phyloP scores from a whole-genome alignment of 2,113 vertebrate species.

The Chinchilla lanigera region DNA sequence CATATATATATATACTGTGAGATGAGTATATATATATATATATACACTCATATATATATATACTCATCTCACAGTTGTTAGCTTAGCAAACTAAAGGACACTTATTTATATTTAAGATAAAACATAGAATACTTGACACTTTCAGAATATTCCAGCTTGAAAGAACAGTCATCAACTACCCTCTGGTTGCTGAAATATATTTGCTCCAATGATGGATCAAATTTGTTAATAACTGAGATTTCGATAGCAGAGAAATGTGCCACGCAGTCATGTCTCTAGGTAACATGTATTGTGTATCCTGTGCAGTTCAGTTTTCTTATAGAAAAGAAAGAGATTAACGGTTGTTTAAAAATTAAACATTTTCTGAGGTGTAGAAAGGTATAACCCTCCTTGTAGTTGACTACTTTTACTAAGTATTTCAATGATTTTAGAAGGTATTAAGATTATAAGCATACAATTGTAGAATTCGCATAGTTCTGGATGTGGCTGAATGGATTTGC shows the following conservation, averaged over 20 bases:
- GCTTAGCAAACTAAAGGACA: neutral
- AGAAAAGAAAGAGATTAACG: neutral
- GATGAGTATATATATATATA: too few relatives aligned
- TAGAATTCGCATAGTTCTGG: neutral
- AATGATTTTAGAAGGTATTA: constrained; percentile 54
- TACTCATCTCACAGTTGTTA: neutral
- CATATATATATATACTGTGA: too few relatives aligned
- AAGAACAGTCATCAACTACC: neutral
- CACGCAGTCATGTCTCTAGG: neutral
- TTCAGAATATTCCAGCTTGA: neutral
- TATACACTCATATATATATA: neutral
- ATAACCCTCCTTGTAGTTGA: constrained; percentile 37
- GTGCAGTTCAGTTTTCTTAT: neutral
- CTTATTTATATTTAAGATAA: constrained; percentile 33
- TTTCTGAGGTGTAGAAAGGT: neutral
- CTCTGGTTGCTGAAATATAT: neutral
- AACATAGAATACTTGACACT: neutral
- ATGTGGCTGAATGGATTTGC: neutral
- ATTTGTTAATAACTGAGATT: constrained; percentile 31
- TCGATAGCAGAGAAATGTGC: neutral
- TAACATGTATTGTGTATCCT: neutral
- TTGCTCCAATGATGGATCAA: neutral
- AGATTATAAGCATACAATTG: neutral
- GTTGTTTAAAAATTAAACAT: constrained; percentile 53
- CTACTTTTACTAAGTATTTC: constrained; percentile 69